Evolutionary conservation across 2,797 vertebrate species (phyloP).

Genomic region (Phylloscopus collybita): DNA sequence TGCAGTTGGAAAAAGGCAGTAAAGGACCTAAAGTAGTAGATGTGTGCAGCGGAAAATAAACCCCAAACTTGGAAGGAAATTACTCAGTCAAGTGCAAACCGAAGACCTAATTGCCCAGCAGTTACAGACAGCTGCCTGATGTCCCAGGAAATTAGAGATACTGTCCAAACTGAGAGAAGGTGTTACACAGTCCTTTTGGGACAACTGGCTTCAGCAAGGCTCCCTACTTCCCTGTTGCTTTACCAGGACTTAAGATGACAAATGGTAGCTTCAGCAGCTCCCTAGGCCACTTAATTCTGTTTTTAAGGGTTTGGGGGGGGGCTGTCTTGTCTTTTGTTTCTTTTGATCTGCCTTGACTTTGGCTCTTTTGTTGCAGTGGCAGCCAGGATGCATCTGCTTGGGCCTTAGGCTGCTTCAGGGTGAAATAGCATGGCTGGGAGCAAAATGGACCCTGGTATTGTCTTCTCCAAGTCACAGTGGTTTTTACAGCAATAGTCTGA

Average conservation of each 20-base stretch:
- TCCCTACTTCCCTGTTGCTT: neutral
- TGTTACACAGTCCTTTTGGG: neutral
- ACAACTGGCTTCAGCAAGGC: neutral
- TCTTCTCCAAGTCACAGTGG: neutral
- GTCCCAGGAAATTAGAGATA: neutral
- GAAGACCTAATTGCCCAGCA: neutral
- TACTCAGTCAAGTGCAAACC: neutral
- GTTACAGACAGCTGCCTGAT: neutral
- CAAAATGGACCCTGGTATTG: neutral
- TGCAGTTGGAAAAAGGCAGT: neutral
- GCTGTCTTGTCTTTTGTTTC: neutral
- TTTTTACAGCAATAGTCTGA: neutral
- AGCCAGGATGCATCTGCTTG: neutral
- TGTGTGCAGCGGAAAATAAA: neutral
- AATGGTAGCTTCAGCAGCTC: neutral
- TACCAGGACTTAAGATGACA: neutral
- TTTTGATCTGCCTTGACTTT: neutral
- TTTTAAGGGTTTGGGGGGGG: neutral
- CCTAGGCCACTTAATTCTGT: neutral
- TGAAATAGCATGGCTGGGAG: neutral
- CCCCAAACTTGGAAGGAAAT: neutral
- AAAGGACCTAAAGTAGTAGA: neutral
- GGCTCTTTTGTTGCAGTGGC: neutral
- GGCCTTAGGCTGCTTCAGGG: neutral
- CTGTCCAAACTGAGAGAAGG: neutral